Conservation (phyloP, 2,113 vertebrate genomes). For the Calidris pygmaea region DNA sequence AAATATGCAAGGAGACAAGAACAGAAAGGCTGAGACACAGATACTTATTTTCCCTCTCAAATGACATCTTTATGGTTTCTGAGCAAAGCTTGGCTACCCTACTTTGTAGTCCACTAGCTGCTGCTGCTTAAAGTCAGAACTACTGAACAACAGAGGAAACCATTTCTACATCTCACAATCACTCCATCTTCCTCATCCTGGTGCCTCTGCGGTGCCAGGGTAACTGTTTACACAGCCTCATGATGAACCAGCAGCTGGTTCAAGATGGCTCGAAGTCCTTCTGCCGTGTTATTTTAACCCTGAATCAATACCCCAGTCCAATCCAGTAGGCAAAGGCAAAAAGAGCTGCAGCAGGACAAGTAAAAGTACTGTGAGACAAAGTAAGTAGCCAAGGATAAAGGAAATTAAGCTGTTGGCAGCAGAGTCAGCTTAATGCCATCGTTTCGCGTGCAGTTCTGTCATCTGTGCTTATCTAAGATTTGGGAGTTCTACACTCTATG, state of each 20-base stretch:
- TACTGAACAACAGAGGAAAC: not conserved
- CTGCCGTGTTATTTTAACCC: not conserved
- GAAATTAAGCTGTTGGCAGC: not conserved
- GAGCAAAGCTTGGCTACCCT: not conserved
- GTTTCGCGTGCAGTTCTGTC: not conserved
- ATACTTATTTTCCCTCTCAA: not conserved
- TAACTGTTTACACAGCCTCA: slow-evolving; percentile 45
- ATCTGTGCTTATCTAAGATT: not conserved
- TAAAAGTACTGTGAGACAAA: not conserved
- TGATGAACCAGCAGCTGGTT: not conserved
- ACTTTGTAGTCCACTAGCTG: not conserved
- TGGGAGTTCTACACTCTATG: not conserved
- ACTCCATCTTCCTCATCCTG: not conserved
- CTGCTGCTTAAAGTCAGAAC: not conserved
- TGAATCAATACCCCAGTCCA: not conserved
- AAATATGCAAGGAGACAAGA: not conserved
- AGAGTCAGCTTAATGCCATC: not conserved
- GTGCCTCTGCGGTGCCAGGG: not conserved
- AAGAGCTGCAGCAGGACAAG: not conserved
- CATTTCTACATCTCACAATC: not conserved
- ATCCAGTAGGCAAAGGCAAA: not conserved
- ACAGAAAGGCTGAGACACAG: not conserved
- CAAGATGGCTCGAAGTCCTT: slow-evolving; percentile 5
- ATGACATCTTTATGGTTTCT: not conserved
- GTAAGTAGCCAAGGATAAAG: not conserved